phyloP scores from a whole-genome alignment of 2,113 vertebrate species.

The Dunckerocampus dactyliophorus region DNA sequence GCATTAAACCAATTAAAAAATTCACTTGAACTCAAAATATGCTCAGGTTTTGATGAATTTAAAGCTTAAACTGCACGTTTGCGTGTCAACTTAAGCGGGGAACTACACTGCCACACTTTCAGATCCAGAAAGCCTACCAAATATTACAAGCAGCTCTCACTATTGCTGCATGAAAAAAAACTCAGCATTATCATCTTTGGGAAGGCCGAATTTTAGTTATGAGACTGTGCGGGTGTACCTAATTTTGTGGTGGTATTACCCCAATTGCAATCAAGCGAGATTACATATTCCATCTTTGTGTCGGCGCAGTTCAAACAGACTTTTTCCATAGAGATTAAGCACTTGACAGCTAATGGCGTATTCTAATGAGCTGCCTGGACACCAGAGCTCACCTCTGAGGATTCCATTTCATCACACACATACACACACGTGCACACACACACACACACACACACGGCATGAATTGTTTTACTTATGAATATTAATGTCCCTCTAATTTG shows the following conservation, averaged over 20 bases:
- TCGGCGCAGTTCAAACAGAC: constrained; percentile 56
- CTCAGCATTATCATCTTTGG: not conserved
- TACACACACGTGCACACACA: constrained; percentile 64
- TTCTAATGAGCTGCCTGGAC: constrained; percentile 75
- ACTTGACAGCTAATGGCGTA: constrained; percentile 77
- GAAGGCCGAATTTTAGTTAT: too few relatives aligned
- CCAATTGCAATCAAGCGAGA: constrained; percentile 25
- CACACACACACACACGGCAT: constrained; percentile 73
- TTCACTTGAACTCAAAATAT: too few relatives aligned
- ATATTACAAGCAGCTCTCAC: too few relatives aligned
- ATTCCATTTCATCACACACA: constrained; percentile 73
- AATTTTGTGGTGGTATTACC: not conserved
- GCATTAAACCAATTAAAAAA: too few relatives aligned
- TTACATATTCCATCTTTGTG: constrained; percentile 49
- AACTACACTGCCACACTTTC: too few relatives aligned
- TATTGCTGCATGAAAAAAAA: too few relatives aligned
- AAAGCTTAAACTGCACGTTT: too few relatives aligned
- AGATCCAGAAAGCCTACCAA: too few relatives aligned
- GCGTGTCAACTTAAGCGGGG: too few relatives aligned
- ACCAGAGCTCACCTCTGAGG: constrained; percentile 72
- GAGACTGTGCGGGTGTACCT: not conserved
- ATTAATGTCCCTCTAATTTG: constrained; percentile 82
- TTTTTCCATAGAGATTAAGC: constrained; percentile 75
- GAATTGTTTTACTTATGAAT: constrained; percentile 84
- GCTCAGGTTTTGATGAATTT: too few relatives aligned